Percentiles rank a stretch among this genome's conserved stretches.
phyloP scores from a whole-genome alignment of 2,888 invertebrate genomes.

The Caprella mutica region DNA sequence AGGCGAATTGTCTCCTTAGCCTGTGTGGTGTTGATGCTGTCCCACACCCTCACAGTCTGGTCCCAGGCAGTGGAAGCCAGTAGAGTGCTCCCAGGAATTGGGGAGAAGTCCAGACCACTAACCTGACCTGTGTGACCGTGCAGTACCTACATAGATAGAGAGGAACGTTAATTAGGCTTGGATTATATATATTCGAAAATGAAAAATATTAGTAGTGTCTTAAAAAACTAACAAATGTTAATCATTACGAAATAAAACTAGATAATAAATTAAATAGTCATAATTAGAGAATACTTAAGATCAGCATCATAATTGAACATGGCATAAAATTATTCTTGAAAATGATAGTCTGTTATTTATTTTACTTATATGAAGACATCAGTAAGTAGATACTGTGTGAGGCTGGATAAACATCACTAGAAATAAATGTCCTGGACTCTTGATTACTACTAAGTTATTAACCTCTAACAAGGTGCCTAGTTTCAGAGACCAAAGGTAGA shows the following conservation, averaged over 20 bases:
- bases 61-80: constrained; percentile 92
- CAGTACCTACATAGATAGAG: constrained; percentile 49
- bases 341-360: too few species aligned
- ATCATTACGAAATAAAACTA: background rate
- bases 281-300: background rate
- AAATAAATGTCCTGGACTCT: too few species aligned
- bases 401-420: too few species aligned
- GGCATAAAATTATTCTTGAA: background rate
- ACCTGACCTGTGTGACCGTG: constrained; percentile 91
- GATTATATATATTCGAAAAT: background rate
- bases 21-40: constrained; percentile 69
- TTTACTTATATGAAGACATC: too few species aligned
- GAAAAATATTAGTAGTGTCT: background rate
- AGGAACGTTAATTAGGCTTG: background rate
- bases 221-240: too few species aligned
- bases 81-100: constrained; percentile 56
- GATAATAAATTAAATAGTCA: background rate
- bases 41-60: constrained; percentile 80
- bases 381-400: too few species aligned
- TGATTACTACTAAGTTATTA: background rate
- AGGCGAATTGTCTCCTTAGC: constrained; percentile 69
- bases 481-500: constrained; percentile 92
- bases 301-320: background rate
- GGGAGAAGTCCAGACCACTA: constrained; percentile 66
- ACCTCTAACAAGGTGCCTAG: constrained; percentile 82